Base-by-base conservation (phyloP, 2,797 vertebrate species). In the Enteromius unitaeniatus region DNA sequence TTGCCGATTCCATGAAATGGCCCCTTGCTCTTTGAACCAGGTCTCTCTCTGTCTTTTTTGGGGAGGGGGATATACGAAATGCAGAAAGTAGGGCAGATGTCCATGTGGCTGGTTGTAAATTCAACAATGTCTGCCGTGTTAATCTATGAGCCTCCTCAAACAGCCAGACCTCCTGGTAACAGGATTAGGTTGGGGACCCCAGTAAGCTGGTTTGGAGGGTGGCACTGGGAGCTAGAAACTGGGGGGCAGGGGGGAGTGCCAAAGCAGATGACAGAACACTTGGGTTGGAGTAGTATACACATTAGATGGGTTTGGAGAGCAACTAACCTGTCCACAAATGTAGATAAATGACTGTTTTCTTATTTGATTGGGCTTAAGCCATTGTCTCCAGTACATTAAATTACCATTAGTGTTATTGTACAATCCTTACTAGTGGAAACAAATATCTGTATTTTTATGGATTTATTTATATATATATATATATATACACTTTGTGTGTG, bases 21-120 rank as follows among this genome's bases (percentile, higher is more conserved):
- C 94, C 92, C 89, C 82, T 67, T 42, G 91, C 92, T 94, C 93
- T 94, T 92, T 95, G 96, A 96, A 96, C 95, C 95, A 96, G 94
- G 23, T 73, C 51, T 72, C 68, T 21, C 58, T 72, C 23, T 8
- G 1, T 79, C 14, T 70, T 64, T 58, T 78, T 67, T 31, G 45
- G 68, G 74, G 78, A n/a, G 79, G 68, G 72, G 21, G 40, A 47
- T 60, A 83, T 37, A 47, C 53, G 74, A 92, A 92, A 10, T 80
- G 85, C 89, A 85, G 91, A 96, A 96, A 96, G 93, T 94, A 96
- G 96, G 97, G 93, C 97, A 97, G 96, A 97, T 97, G 96, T 97
- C 96, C 90, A 92, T 95, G 89, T 84, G 95, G 94, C 96, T 96
- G 95, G 93, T 94, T 93, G 91, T 95, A 96, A 95, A 96, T 95